Base-by-base conservation (phyloP, 2,797 vertebrate species). In the Pampus argenteus region DNA sequence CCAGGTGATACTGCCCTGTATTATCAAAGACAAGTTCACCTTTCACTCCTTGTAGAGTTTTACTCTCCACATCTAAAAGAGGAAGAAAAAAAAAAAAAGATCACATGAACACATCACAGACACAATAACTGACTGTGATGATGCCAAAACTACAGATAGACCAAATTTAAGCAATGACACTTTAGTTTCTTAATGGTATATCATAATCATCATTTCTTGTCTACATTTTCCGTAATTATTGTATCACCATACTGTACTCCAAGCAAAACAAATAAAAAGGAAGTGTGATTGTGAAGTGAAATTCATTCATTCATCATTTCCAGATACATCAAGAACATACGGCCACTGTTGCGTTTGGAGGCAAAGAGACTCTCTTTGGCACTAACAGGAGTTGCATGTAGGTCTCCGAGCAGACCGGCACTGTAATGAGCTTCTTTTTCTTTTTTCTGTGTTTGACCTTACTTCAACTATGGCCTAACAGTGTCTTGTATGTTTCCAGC, bases 41-140 rank as follows among this genome's bases (percentile, higher is more conserved):
- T 89, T 95, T 97, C 18, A 92, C 56, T 4, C 97, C 98, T 70
- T 96, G 95, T 5, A 99, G 94, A 5, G 96, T 98, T 91, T 96
- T 98, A 70, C 95, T 97, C 94, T 99, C 97, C 89, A 99, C 91
- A 87, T 95, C 98, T 99, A 63, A 47, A 66, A 18, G 58, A 20
- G n/a, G 54, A 40, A 70, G 2, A 77, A 28, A 52, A 40, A 0
- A 38, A 8, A 49, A 3, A 51, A 25, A 57, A 9, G 6, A 63
- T 20, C 52, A 71, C 28, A 23, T 15, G 34, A 10, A 73, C 10
- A 15, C 22, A 29, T 59, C 48, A 59, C 17, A 44, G 9, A 34
- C 26, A 22, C 25, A 20, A 25, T 29, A 5, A 38, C 0, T 56
- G 36, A 26, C 13, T 14, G 36, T 38, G 36, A 38, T 11, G 36